Evolutionary conservation across 1,140 invertebrate genomes (phyloP).

Genomic region (Drosophila littoralis): DNA sequence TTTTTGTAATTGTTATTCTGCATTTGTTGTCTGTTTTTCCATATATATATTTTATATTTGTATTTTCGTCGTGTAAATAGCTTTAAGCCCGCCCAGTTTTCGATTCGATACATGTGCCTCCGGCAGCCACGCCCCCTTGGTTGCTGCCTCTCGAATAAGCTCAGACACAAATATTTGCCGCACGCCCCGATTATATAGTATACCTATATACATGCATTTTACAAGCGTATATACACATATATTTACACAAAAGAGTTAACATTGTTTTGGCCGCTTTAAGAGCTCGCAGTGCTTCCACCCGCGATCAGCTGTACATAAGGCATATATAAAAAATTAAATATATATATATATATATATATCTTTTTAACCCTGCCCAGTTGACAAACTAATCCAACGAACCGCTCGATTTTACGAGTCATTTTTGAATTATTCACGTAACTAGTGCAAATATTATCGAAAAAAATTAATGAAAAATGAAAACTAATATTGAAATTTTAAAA

Average conservation of each 20-base stretch:
- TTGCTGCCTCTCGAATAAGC: constrained; percentile 78
- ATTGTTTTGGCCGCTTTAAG: constrained; percentile 31
- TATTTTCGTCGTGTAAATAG: constrained; percentile 26
- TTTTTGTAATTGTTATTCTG: constrained; percentile 42
- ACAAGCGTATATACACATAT: not conserved
- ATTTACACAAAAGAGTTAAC: constrained; percentile 26
- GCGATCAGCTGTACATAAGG: constrained; percentile 42
- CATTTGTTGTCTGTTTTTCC: constrained; percentile 38
- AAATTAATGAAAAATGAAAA: not conserved
- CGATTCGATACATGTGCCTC: constrained; percentile 16
- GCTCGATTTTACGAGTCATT: constrained; percentile 34
- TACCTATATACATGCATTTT: constrained; percentile 6
- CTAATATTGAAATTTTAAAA: constrained; percentile 1
- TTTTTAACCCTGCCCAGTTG: constrained; percentile 36
- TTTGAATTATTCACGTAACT: not conserved
- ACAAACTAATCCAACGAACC: constrained; percentile 43
- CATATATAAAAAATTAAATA: constrained; percentile 9
- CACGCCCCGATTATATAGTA: constrained; percentile 2
- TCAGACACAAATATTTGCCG: constrained; percentile 49
- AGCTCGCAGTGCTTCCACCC: constrained; percentile 34
- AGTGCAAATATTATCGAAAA: not conserved
- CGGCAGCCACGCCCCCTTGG: constrained; percentile 18
- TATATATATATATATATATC: constrained; percentile 21
- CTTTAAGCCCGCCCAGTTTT: constrained; percentile 36
- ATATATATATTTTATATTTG: constrained; percentile 2